Evolutionary conservation across 2,113 vertebrate species (phyloP).

Genomic region (Alouatta palliata): DNA sequence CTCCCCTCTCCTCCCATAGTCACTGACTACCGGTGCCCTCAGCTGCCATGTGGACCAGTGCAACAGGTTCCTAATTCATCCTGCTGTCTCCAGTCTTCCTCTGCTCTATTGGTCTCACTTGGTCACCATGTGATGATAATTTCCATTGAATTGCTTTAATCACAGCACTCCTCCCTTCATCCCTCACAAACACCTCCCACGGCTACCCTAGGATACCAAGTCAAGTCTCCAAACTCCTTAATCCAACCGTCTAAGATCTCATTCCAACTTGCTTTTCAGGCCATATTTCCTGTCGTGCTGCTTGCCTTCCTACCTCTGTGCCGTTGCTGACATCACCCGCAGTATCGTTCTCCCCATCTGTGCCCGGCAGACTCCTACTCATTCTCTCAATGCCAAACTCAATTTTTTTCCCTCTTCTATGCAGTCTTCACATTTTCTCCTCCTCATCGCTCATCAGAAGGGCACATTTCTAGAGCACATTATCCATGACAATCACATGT

Average conservation of each 20-base stretch:
- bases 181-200: not conserved
- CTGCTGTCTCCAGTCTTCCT: not conserved
- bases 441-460: not conserved
- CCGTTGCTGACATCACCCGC: not conserved
- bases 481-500: not conserved
- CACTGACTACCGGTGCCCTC: not conserved
- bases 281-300: not conserved
- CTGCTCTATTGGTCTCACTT: not conserved
- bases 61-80: slow-evolving; percentile 23
- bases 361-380: slow-evolving; percentile 24
- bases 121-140: slow-evolving; percentile 8
- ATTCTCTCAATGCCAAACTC: slow-evolving; percentile 18
- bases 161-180: not conserved
- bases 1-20: not conserved
- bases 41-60: not conserved
- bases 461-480: not conserved
- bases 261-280: slow-evolving; percentile 47
- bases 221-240: slow-evolving; percentile 6
- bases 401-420: not conserved
- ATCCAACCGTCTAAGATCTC: not conserved
- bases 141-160: slow-evolving; percentile 4
- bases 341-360: not conserved
- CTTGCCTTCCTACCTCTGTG: not conserved
- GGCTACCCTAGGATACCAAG: not conserved
- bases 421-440: not conserved